These are phyloP conservation scores for Brenthis ino DNA, from an alignment of 2,888 invertebrate genomes.

Conservation along the genomic window DNA sequence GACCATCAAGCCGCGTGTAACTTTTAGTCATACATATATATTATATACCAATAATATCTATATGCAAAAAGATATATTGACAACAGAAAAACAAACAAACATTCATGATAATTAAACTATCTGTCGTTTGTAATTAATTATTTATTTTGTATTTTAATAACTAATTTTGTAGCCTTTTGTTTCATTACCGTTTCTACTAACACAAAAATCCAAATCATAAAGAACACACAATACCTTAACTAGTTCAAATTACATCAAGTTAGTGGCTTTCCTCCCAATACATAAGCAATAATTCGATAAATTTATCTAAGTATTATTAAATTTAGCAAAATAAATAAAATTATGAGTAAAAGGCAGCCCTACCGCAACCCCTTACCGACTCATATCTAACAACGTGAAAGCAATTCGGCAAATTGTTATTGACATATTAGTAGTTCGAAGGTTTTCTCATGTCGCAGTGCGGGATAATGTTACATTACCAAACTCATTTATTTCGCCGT, in stretches of 20 bases:
- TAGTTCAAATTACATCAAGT: neutral
- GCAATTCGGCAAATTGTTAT: slow-evolving; percentile 80
- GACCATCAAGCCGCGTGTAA: no score
- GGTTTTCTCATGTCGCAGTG: slow-evolving; percentile 46
- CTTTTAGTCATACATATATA: no score
- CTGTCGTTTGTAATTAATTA: no score
- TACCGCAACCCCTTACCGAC: slow-evolving; percentile 64
- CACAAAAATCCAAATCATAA: no score
- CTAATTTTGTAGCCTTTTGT: no score
- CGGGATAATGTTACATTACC: slow-evolving; percentile 33
- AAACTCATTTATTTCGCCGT: slow-evolving; percentile 26
- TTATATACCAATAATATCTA: no score
- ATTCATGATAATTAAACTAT: no score
- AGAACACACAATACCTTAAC: neutral
- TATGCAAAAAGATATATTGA: no score
- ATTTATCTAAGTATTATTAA: slow-evolving; percentile 4
- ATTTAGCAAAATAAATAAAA: slow-evolving; percentile 7
- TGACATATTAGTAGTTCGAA: slow-evolving; percentile 74
- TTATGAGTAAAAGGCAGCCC: slow-evolving; percentile 51
- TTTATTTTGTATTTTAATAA: no score
- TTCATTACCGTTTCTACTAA: no score
- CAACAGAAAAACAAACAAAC: no score
- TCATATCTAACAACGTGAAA: slow-evolving; percentile 70
- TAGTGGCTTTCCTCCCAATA: neutral
- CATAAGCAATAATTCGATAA: slow-evolving; percentile 11